A percentile compares a stretch with the other conserved stretches of the same genome.
These are phyloP conservation scores for Pteropus rufus DNA, from an alignment of 2,797 vertebrate species.

Conservation along the genomic window DNA sequence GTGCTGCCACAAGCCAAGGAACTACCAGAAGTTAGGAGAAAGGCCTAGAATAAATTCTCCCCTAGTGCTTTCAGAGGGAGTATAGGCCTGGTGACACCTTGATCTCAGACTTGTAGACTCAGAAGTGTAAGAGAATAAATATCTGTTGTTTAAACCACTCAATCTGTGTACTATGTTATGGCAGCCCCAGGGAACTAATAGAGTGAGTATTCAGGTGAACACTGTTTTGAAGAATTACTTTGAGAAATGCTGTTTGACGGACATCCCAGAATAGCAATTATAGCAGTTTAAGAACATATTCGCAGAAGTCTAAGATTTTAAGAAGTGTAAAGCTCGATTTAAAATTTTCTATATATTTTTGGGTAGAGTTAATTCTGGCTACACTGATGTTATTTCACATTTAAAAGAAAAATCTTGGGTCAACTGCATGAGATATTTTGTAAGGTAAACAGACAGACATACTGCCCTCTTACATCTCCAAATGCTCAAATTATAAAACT, in stretches of 20 bases:
- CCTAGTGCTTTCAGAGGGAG: background rate
- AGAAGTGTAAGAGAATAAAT: background rate
- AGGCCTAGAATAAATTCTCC: background rate
- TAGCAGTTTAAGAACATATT: background rate
- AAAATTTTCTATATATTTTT: background rate
- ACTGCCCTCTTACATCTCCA: background rate
- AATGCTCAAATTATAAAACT: slow-evolving; percentile 26
- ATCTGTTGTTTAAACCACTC: background rate
- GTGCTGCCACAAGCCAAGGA: no score
- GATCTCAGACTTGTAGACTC: background rate
- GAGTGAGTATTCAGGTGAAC: background rate
- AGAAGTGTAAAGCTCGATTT: background rate
- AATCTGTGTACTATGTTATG: background rate
- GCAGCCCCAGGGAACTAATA: background rate
- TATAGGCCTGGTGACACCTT: background rate
- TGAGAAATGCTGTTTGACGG: background rate
- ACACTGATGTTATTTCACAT: background rate
- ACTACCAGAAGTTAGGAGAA: background rate
- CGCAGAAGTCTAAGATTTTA: background rate
- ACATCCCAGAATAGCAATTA: background rate
- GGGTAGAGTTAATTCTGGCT: background rate
- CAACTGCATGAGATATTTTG: background rate
- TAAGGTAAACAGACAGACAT: slow-evolving; percentile 26
- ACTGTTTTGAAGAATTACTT: background rate
- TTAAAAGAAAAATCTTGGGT: slow-evolving; percentile 37